phyloP scores from a whole-genome alignment of 2,113 vertebrate genomes.

The Lepus europaeus region DNA sequence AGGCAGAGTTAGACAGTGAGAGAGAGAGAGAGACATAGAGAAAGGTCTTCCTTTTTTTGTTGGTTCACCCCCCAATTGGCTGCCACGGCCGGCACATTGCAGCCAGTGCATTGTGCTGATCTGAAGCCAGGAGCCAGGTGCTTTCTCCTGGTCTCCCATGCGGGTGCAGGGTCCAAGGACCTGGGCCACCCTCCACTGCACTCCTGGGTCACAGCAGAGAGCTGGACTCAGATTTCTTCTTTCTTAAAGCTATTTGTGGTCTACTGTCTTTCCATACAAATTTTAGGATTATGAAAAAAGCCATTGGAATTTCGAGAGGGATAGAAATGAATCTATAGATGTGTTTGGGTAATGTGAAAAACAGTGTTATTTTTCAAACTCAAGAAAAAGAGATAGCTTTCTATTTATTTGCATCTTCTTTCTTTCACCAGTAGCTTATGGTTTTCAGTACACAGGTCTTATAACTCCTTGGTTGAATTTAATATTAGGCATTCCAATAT shows the following conservation, averaged over 20 bases:
- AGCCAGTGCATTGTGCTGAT: too few species aligned
- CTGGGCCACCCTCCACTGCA: too few species aligned
- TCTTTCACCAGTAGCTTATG: too few species aligned
- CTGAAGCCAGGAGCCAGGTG: too few species aligned
- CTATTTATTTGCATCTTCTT: background rate
- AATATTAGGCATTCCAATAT: background rate
- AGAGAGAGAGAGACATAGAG: too few species aligned
- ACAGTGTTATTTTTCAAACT: background rate
- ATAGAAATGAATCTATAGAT: background rate
- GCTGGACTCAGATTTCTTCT: background rate
- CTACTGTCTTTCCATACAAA: too few species aligned
- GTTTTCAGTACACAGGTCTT: background rate
- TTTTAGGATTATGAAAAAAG: background rate
- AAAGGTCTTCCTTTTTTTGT: too few species aligned
- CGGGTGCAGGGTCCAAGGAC: too few species aligned
- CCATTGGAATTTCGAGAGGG: background rate
- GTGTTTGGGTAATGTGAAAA: background rate
- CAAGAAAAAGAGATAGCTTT: background rate
- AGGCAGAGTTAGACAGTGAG: too few species aligned
- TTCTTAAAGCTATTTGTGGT: background rate
- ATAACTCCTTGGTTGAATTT: background rate
- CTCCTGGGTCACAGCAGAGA: too few species aligned
- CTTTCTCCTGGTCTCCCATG: too few species aligned
- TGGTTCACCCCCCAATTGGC: too few species aligned
- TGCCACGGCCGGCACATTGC: accelerated